Evolutionary conservation across 2,797 vertebrate species (phyloP).

Genomic region (Crenuchus spilurus): DNA sequence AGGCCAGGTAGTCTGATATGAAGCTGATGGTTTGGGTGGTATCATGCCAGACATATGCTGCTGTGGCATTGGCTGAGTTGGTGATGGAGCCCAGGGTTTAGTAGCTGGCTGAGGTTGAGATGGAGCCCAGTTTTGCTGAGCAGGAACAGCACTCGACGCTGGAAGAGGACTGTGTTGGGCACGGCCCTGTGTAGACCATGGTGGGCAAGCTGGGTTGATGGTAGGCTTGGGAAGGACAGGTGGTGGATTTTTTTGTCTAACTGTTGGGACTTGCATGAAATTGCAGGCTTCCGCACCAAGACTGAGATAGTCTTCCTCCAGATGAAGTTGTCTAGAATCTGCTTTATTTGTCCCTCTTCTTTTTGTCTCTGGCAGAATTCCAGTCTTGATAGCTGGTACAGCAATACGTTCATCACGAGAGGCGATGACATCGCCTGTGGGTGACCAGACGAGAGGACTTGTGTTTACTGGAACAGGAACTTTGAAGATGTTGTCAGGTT

Average conservation of each 20-base stretch:
- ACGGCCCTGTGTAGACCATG: constrained; percentile 80
- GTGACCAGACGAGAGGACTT: constrained; percentile 80
- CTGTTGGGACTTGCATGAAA: constrained; percentile 89
- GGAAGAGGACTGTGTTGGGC: constrained; percentile 71
- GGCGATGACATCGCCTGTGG: constrained; percentile 86
- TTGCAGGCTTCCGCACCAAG: constrained; percentile 98
- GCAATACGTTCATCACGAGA: constrained; percentile 95
- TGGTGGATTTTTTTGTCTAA: constrained; percentile 93
- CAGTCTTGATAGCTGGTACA: constrained; percentile 90
- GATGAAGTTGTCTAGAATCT: constrained; percentile 70
- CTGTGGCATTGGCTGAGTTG: constrained; percentile 64
- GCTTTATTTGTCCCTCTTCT: constrained; percentile 82
- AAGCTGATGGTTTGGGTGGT: constrained; percentile 62
- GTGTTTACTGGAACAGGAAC: constrained; percentile 72
- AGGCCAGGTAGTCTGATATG: constrained; percentile 68
- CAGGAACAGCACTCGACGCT: constrained; percentile 55
- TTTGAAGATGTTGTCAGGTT: constrained; percentile 80
- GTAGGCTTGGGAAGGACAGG: constrained; percentile 94
- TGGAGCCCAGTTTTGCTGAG: constrained; percentile 62
- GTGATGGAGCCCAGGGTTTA: constrained; percentile 65
- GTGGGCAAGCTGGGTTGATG: constrained; percentile 82
- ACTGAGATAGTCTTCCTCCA: constrained; percentile 96
- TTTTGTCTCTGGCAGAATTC: constrained; percentile 88
- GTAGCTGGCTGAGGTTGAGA: constrained; percentile 62
- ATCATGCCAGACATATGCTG: constrained; percentile 60